phyloP scores from a whole-genome alignment of 2,888 invertebrate genomes.

The Drosophila melanosoma region DNA sequence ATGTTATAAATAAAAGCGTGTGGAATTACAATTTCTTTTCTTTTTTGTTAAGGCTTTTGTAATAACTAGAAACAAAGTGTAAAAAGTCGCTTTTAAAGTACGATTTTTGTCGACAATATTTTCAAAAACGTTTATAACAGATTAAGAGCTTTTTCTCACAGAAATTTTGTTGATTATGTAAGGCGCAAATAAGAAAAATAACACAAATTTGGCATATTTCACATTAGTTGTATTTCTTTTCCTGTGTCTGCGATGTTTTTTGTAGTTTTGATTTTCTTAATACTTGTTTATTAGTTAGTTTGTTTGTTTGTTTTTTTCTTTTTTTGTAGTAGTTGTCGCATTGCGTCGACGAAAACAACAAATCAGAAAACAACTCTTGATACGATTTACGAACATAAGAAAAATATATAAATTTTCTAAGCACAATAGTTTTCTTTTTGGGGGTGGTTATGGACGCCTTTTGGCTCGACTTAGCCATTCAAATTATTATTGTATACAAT shows the following conservation, averaged over 20 bases:
- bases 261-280: constrained; percentile 37
- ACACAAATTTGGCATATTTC: constrained; percentile 51
- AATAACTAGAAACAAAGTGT: constrained; percentile 59
- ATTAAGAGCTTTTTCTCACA: constrained; percentile 39
- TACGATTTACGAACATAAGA: constrained; percentile 33
- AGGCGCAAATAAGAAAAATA: constrained; percentile 48
- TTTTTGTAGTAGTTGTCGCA: constrained; percentile 4
- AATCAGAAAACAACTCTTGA: constrained; percentile 15
- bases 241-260: constrained; percentile 13
- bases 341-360: constrained; percentile 32
- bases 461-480: constrained; percentile 3
- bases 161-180: constrained; percentile 22
- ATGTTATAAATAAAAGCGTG: constrained; percentile 77
- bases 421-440: constrained; percentile 31
- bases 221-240: constrained; percentile 21
- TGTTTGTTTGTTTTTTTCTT: constrained; percentile 6
- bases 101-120: constrained; percentile 11
- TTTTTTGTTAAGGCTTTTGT: constrained; percentile 46
- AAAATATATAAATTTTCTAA: constrained; percentile 52
- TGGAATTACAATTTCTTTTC: constrained; percentile 74
- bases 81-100: constrained; percentile 37
- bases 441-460: background rate
- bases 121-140: constrained; percentile 49
- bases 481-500: constrained; percentile 47
- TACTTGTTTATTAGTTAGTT: constrained; percentile 40